phyloP scores from a whole-genome alignment of 53 echinoderm and acorn worm genomes.

The Antedon mediterranea region DNA sequence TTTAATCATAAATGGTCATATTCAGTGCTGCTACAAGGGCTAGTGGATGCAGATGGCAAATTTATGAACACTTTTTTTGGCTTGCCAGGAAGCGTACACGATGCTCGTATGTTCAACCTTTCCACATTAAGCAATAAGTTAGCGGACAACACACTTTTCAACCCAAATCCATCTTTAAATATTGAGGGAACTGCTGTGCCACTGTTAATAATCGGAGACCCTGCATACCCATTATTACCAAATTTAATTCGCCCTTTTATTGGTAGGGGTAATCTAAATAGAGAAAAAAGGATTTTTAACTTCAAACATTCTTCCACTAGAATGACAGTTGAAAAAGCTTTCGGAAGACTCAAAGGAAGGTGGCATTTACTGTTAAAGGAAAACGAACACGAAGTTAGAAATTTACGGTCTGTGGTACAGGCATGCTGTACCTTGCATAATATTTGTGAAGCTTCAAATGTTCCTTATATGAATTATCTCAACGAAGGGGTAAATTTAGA shows the following conservation, averaged over 20 bases:
- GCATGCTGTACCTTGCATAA: background rate
- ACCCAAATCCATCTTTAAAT: background rate
- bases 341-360: background rate
- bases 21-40: background rate
- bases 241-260: background rate
- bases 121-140: background rate
- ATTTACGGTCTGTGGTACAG: background rate
- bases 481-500: background rate
- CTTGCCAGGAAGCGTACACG: background rate
- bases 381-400: background rate
- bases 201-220: background rate
- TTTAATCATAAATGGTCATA: background rate
- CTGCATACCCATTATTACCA: background rate
- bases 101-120: background rate
- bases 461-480: background rate
- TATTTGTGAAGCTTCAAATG: background rate
- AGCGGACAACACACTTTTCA: background rate
- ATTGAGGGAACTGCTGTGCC: background rate
- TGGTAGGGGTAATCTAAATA: background rate
- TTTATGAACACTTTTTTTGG: background rate
- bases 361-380: background rate
- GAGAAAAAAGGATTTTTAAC: background rate
- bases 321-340: background rate
- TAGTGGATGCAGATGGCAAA: background rate
- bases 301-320: background rate